phyloP scores from a whole-genome alignment of 2,113 vertebrate species.

The Ancistrus triradiatus region DNA sequence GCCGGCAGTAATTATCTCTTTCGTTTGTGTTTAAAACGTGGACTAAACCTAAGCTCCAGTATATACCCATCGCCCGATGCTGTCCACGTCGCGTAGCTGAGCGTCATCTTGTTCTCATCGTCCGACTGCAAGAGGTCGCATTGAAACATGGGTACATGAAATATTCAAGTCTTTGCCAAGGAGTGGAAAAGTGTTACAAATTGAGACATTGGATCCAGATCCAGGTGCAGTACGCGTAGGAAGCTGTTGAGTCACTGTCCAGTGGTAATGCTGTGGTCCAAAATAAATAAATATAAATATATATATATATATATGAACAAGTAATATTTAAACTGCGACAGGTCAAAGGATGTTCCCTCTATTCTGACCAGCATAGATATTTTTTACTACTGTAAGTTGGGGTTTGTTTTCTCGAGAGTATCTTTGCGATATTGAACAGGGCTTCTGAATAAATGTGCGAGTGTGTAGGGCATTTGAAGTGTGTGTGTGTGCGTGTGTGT shows the following conservation, averaged over 20 bases:
- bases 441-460: conserved; percentile 56
- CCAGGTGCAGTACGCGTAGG: conserved; percentile 18
- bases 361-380: conserved; percentile 53
- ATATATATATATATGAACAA: no score
- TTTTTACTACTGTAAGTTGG: conserved; percentile 75
- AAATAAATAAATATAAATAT: not conserved
- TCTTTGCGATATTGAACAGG: conserved; percentile 63
- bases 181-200: conserved; percentile 26
- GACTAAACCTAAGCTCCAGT: conserved; percentile 23
- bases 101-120: no score
- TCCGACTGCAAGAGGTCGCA: not conserved
- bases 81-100: no score
- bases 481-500: conserved; percentile 41
- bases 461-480: conserved; percentile 37
- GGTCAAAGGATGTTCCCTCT: conserved; percentile 25
- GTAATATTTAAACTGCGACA: conserved; percentile 42
- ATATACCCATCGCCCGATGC: no score
- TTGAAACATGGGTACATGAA: no score
- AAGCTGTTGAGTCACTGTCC: not conserved
- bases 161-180: conserved; percentile 23
- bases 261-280: not conserved
- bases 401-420: conserved; percentile 66
- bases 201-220: conserved; percentile 9
- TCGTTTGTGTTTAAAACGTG: no score
- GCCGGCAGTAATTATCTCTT: conserved; percentile 50